phyloP scores from a whole-genome alignment of 2,797 vertebrate species.

The Galagoides demidoff region DNA sequence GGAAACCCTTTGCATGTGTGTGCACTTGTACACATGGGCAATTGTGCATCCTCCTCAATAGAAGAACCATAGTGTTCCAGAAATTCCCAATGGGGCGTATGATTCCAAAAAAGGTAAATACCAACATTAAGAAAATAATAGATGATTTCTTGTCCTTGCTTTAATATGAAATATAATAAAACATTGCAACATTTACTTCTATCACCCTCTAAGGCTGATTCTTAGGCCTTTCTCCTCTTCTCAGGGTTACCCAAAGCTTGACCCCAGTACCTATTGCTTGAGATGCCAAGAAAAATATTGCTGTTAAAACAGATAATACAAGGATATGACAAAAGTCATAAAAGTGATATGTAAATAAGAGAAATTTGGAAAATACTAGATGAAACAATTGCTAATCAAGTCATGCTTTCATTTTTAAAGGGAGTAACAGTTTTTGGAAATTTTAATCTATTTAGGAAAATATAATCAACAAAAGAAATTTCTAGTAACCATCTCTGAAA shows the following conservation, averaged over 20 bases:
- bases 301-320: not conserved
- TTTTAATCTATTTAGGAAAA: constrained; percentile 11
- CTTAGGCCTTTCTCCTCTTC: not conserved
- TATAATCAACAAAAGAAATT: constrained; percentile 32
- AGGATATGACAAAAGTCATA: constrained; percentile 36
- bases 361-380: not conserved
- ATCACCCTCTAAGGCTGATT: not conserved
- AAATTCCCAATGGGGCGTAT: constrained; percentile 10
- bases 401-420: constrained; percentile 33
- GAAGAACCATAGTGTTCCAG: constrained; percentile 16
- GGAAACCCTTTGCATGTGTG: not conserved
- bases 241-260: not conserved
- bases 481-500: constrained; percentile 29
- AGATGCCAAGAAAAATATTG: not conserved
- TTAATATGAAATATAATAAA: constrained; percentile 31
- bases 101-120: constrained; percentile 34
- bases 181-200: constrained; percentile 4
- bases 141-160: not conserved
- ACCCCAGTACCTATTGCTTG: not conserved
- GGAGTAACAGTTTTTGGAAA: constrained; percentile 17
- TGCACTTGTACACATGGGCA: not conserved
- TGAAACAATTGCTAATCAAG: constrained; percentile 13
- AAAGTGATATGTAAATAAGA: constrained; percentile 19
- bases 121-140: not conserved
- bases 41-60: not conserved